phyloP scores from a whole-genome alignment of 2,888 invertebrate species.

The Pycnomerus fuliginosus region DNA sequence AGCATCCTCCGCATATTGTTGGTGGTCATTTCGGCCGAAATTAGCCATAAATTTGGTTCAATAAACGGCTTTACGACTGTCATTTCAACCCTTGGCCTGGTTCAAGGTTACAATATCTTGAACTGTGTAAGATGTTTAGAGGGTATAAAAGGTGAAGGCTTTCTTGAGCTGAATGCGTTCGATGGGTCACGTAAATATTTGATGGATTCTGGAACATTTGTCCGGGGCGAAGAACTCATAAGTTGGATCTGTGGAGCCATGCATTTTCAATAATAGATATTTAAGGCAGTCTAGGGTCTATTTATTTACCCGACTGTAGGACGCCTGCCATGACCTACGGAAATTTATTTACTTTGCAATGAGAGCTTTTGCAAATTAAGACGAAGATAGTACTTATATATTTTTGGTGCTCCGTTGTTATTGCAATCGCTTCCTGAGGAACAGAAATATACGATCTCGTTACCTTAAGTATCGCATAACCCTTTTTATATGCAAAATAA shows the following conservation, averaged over 20 bases:
- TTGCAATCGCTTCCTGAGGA: too few species aligned
- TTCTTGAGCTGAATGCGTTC: constrained; percentile 26
- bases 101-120: constrained; percentile 23
- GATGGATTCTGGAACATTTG: constrained; percentile 38
- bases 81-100: constrained; percentile 7
- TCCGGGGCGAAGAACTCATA: constrained; percentile 37
- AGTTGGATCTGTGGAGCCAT: constrained; percentile 37
- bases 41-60: constrained; percentile 19
- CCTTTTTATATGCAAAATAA: constrained; percentile 39
- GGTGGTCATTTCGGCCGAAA: constrained; percentile 12
- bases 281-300: constrained; percentile 38
- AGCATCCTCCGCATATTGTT: background rate
- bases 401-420: too few species aligned
- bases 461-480: background rate
- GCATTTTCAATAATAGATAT: constrained; percentile 44
- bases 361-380: too few species aligned
- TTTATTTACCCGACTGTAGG: constrained; percentile 37
- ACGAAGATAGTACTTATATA: too few species aligned
- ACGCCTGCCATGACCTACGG: too few species aligned
- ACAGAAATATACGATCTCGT: too few species aligned
- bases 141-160: constrained; percentile 22
- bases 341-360: too few species aligned
- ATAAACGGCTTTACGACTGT: constrained; percentile 14
- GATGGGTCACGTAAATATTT: constrained; percentile 40
- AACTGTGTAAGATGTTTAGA: constrained; percentile 11